Evolutionary conservation across 2,113 vertebrate species (phyloP).

Genomic region (Colaptes auratus): DNA sequence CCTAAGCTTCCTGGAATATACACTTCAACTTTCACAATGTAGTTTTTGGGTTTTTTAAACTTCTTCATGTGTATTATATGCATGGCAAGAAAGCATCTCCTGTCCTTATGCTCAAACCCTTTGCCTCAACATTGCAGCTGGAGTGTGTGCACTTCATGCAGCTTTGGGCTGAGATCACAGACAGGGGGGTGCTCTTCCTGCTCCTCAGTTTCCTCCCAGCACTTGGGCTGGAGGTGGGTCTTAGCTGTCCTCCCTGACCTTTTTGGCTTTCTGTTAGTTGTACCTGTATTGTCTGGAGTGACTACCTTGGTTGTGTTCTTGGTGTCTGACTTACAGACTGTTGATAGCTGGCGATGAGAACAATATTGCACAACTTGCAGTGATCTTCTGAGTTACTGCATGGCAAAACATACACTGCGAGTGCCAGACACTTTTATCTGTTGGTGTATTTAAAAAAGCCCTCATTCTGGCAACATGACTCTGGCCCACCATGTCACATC

Average conservation of each 20-base stretch:
- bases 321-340: neutral
- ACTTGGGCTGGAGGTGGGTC: neutral
- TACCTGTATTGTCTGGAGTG: neutral
- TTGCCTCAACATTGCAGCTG: neutral
- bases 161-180: neutral
- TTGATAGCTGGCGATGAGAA: neutral
- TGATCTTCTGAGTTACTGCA: neutral
- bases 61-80: neutral
- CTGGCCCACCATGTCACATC: neutral
- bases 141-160: rapidly evolving
- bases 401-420: neutral
- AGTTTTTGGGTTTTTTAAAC: neutral
- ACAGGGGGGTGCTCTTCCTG: neutral
- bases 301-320: neutral
- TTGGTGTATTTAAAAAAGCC: neutral
- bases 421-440: neutral
- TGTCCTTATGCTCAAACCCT: neutral
- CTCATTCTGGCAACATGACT: neutral
- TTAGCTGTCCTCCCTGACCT: neutral
- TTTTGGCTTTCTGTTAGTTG: neutral
- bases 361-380: neutral
- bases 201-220: neutral
- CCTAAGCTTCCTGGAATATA: neutral
- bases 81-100: neutral
- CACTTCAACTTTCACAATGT: neutral